Conservation (phyloP, 2,888 invertebrate species). For the Junonia oenone region DNA sequence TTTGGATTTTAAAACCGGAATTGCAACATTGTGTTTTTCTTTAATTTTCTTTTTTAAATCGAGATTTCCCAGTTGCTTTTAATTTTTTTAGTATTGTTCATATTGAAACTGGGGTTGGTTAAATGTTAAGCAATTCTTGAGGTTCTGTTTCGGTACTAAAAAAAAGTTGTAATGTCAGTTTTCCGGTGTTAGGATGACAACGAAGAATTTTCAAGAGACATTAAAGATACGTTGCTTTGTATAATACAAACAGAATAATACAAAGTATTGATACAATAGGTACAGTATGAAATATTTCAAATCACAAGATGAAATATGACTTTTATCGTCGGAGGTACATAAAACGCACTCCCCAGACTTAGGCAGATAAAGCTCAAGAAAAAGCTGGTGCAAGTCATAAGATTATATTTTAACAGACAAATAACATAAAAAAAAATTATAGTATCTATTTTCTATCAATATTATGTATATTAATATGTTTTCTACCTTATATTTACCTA, state of each 20-base stretch:
- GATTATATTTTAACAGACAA: too few relatives aligned
- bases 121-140: too few relatives aligned
- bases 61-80: background rate
- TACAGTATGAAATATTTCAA: constrained; percentile 4
- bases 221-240: too few relatives aligned
- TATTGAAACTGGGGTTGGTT: background rate
- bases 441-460: too few relatives aligned
- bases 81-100: background rate
- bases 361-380: background rate
- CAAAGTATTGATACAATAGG: background rate
- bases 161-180: too few relatives aligned
- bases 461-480: too few relatives aligned
- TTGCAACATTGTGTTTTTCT: background rate
- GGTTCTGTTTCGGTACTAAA: too few relatives aligned
- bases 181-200: background rate
- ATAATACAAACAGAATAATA: too few relatives aligned
- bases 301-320: constrained; percentile 4
- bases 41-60: background rate
- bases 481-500: too few relatives aligned
- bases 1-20: background rate
- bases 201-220: background rate
- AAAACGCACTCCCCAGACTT: constrained; percentile 13
- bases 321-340: constrained; percentile 11
- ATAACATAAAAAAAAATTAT: too few relatives aligned
- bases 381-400: constrained; percentile 5